Evolutionary conservation across 2,113 vertebrate genomes (phyloP), one percentile per base, ranked within the genome.

Genomic region (Otus sunia): DNA sequence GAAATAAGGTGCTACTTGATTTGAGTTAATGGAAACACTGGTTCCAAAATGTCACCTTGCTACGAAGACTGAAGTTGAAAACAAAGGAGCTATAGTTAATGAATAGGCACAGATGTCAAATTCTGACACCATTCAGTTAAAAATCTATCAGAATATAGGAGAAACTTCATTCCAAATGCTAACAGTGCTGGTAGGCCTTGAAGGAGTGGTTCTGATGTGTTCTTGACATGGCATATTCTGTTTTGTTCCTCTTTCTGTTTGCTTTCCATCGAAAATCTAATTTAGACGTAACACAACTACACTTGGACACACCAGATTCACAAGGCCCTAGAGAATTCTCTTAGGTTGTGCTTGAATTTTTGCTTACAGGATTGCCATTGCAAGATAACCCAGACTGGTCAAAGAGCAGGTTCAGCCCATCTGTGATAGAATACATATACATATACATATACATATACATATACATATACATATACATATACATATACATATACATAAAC

Each of bases 1-100:
- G 56, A 79, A 94, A 66, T 53, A 73, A 91, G 77, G 12, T 2
- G 0, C 37, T 78, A 55, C 77, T 78, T 49, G 26, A 55, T 88
- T 73, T 89, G 72, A 94, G 84, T 58, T 82, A 91, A 66, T 76
- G 49, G 80, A 84, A 92, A n/a, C 53, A 73, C 18, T 85, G 43
- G 15, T 77, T 89, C 39, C 50, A 88, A 91, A 96, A 77, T 72
- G 41, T 91, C 75, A 95, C 71, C 76, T 84, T 90, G 26, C 69
- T 82, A 32, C 0, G 1, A 62, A 9, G 49, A 8, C 50, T 55
- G 37, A 75, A 75, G 58, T 30, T 36, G 53, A 82, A 82, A 86
- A 86, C 62, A 88, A 87, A 82, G 49, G 29, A 78, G 5, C 16
- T 55, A 69, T 25, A 50, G 41, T 26, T 47, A 84, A 85, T 76